phyloP scores from a whole-genome alignment of 2,113 vertebrate genomes.

The Nestor notabilis region DNA sequence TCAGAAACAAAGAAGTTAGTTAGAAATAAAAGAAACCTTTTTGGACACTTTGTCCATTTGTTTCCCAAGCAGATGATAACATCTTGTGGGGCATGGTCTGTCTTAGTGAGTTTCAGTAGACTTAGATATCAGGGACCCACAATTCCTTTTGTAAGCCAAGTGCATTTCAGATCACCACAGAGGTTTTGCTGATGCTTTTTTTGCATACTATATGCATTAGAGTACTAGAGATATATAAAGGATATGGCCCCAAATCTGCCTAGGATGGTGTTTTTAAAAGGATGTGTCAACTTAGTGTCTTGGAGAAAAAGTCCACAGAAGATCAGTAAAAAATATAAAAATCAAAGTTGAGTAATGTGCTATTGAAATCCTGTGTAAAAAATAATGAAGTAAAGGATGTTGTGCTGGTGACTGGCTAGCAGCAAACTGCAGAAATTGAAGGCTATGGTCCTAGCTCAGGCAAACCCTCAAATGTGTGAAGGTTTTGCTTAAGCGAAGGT shows the following conservation, averaged over 20 bases:
- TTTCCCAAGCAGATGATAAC: not conserved
- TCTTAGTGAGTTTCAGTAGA: not conserved
- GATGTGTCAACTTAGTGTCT: not conserved
- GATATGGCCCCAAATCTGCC: not conserved
- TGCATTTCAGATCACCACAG: not conserved
- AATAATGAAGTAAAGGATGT: not conserved
- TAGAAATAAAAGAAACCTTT: not conserved
- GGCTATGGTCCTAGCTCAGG: not conserved
- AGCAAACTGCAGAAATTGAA: not conserved
- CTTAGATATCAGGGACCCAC: not conserved
- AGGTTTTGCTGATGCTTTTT: not conserved
- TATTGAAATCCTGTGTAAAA: not conserved
- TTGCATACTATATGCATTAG: not conserved
- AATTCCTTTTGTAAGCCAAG: not conserved
- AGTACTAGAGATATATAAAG: not conserved
- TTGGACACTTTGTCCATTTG: not conserved
- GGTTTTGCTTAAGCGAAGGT: not conserved
- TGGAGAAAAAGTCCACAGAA: not conserved
- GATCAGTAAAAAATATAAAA: not conserved
- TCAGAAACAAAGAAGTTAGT: not conserved
- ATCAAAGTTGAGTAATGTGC: fast-evolving
- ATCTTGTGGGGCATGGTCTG: not conserved
- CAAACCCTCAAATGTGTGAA: not conserved
- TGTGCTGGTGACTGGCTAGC: not conserved
- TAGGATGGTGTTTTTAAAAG: not conserved